Evolutionary conservation across 2,797 vertebrate species (phyloP), one percentile per base, ranked within the genome.

Genomic region (Pachyuromys duprasi): DNA sequence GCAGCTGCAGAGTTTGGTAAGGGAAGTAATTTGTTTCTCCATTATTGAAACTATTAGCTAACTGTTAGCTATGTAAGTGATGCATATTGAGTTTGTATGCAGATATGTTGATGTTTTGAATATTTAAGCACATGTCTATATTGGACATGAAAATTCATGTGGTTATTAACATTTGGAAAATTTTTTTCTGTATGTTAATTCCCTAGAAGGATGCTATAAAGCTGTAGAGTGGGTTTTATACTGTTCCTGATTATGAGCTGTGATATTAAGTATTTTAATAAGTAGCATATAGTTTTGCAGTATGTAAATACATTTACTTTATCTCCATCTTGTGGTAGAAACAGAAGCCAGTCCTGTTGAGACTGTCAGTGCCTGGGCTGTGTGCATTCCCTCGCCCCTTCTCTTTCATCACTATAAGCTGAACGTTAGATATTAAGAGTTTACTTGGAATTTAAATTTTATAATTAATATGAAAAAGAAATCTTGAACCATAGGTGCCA

Each of bases 261-360:
- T 92, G 49, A 62, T 89, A 69, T 31, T 39, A 89, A 33, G 36
- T 87, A 62, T 78, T 92, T 81, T 79, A 90, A 89, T 89, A 76
- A 94, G 86, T 80, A 93, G 36, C 18, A 36, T 63, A 3, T 57
- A 26, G 62, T 89, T 96, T 60, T 67, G 11, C 36, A 1, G 63
- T 95, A 79, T 76, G 0, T 67, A 92, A 97, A 92, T 81, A 31
- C 13, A 60, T 97, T 97, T 97, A 72, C 96, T 98, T 97, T 98
- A 97, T 97, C 97, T 91, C 98, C 97, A 97, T 97, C 97, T 75
- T 97, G 97, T 98, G 98, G 98, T 67, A 81, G 91, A 97, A 97
- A 72, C 49, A 87, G 31, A 78, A 94, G 80, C 24, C 94, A 87
- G n/a, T 81, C 6, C 8, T 92, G 4, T 62, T 69, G 17, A 84